Evolutionary conservation across 2,888 invertebrate species (phyloP).

Genomic region (Atrina japonica): DNA sequence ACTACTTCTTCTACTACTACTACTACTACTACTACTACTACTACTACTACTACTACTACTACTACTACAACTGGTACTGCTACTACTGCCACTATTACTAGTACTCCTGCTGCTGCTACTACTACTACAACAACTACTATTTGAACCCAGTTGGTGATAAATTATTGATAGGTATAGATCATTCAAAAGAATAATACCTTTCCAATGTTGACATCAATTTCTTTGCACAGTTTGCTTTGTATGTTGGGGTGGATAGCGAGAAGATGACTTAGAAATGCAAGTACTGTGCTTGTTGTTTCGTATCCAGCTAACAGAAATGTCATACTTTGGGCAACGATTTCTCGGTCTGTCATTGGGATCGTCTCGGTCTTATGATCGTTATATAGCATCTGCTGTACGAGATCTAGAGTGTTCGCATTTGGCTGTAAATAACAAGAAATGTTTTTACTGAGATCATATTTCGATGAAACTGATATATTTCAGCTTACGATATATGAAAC

Average conservation of each 20-base stretch:
- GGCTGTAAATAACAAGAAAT: constrained; percentile 58
- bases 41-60: too few relatives aligned
- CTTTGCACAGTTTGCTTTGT: constrained; percentile 80
- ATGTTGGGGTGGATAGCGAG: constrained; percentile 81
- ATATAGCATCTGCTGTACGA: constrained; percentile 81
- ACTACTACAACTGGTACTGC: too few relatives aligned
- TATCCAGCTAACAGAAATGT: constrained; percentile 83
- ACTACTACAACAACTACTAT: too few relatives aligned
- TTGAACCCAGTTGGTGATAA: too few relatives aligned
- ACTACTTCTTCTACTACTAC: too few relatives aligned
- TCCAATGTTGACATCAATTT: constrained; percentile 76
- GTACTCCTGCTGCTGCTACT: too few relatives aligned
- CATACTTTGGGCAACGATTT: constrained; percentile 77
- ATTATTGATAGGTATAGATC: too few relatives aligned
- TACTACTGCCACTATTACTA: too few relatives aligned
- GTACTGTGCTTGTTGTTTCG: constrained; percentile 83
- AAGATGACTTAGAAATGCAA: constrained; percentile 81
- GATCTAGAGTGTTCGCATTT: constrained; percentile 69
- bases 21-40: too few relatives aligned
- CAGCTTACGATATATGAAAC: too few relatives aligned
- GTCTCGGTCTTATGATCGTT: constrained; percentile 49
- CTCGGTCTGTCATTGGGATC: constrained; percentile 66
- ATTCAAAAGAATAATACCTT: constrained; percentile 47
- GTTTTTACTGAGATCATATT: too few relatives aligned
- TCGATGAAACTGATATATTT: too few relatives aligned